Base-by-base conservation (phyloP, 2,113 vertebrate species). In the Uria aalge region DNA sequence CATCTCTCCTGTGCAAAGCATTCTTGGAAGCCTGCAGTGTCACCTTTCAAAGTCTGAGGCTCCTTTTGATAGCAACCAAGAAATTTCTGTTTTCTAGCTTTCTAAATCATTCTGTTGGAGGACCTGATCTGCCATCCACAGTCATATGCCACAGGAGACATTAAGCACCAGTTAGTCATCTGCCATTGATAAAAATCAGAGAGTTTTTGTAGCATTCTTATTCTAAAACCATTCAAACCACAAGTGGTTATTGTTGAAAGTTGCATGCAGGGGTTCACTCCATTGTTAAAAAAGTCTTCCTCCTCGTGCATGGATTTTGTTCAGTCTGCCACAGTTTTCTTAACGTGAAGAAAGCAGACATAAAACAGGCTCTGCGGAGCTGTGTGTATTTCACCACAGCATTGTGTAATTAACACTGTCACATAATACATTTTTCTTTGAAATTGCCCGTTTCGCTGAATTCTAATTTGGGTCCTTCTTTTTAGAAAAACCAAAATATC, bases 181-280 rank as follows among this genome's bases (percentile, higher is more conserved):
- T 90, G 78, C 59, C 1, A 0, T 21, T 69, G 86, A 52, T 53
- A 92, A 89, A 96, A 96, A 82, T 52, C 40, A 12, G 68, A 56
- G 52, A 36, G 26, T 11, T 82, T 85, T 87, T 85, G 36, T 87
- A 43, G 43, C 14, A 55, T 85, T 86, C 53, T 72, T 76, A 67
- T 86, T 75, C 40, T 75, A 60, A 92, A 95, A n/a, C 60, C 80
- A 72, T 63, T 64, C 64, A 81, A 92, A 21, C 86, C 77, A 32
- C 87, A 56, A 89, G 21, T 48, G 36, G 30, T 78, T 89, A 71
- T 55, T 94, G 80, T 63, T 96, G 67, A 50, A 96, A 95, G 71
- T 60, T 73, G 41, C 71, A 69, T 64, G 66, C 72, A 90, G 81
- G 12, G 67, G 79, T 73, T 43, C 48, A 38, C 11, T 81, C 38